These are phyloP conservation scores for Amphiprion percula DNA, from an alignment of 2,113 vertebrate genomes.

Conservation along the genomic window DNA sequence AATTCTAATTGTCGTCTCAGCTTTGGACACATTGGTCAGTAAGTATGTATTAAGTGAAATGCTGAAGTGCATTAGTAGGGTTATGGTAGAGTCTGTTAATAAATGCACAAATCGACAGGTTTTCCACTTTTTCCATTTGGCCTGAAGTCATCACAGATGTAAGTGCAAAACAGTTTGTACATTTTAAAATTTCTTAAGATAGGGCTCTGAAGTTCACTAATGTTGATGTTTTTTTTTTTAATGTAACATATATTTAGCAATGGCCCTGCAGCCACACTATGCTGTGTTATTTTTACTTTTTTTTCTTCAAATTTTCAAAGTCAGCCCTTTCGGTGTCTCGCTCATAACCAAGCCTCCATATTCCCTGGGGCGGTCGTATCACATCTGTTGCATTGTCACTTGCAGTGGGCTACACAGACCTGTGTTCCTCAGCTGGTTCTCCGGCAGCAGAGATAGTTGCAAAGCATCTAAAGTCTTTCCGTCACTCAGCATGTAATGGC, in stretches of 20 bases:
- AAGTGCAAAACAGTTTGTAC: neutral
- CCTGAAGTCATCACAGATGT: slow-evolving; percentile 1
- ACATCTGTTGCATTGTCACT: slow-evolving; percentile 25
- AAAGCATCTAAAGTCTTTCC: slow-evolving; percentile 61
- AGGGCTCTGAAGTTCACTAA: neutral
- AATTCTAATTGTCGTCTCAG: neutral
- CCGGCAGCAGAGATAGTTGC: slow-evolving; percentile 37
- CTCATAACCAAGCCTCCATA: neutral
- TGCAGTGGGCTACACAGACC: slow-evolving; percentile 15
- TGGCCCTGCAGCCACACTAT: neutral
- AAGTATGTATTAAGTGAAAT: neutral
- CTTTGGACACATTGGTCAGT: neutral
- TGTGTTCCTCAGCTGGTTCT: slow-evolving; percentile 54
- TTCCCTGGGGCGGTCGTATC: neutral
- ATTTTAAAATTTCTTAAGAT: neutral
- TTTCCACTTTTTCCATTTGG: neutral
- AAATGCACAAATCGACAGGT: neutral
- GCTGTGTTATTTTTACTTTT: neutral
- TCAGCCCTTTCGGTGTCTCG: neutral
- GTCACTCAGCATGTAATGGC: slow-evolving; percentile 42
- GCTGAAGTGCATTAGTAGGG: neutral
- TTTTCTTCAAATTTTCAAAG: neutral
- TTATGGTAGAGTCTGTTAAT: neutral
- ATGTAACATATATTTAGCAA: neutral
- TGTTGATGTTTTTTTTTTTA: neutral